Base-by-base conservation (phyloP, 1,140 invertebrate genomes). In the Caerostris extrusa region DNA sequence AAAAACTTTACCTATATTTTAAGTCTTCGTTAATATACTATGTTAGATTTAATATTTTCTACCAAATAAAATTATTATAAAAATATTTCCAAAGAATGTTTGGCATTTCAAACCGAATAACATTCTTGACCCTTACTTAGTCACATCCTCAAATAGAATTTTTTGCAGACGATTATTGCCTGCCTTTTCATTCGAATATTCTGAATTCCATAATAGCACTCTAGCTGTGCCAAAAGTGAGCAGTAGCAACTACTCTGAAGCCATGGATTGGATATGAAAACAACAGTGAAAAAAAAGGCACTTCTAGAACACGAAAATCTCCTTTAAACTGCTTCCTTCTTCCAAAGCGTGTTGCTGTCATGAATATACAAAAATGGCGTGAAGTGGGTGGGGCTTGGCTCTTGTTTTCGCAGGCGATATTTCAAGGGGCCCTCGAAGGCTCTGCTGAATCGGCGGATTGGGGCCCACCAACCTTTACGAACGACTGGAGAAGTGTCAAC, bases 401-500 rank as follows among this genome's bases (percentile, higher is more conserved):
- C 82, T 85, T 85, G 82, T 85, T 85, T 85, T 85, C 82, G 55
- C 82, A 85, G 55, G 55, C 82, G 82, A 85, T 85, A 85, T 56
- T 85, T 85, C 53, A 17, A 85, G 82, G 55, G n/a, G 56, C 55
- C 6, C 82, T 57, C 2, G 5, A 85, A 14, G 10, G 55, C 55
- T 17, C n/a, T 55, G 82, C 19, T 55, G 77, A 19, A 81, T 81
- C 10, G 61, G 61, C 17, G 61, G 61, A 67, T 17, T n/a, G 61
- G 34, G 17, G 61, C 61, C 61, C 61, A 67, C 61, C 61, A 67
- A 67, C 61, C 61, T 67, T 67, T 67, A 77, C 34, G 8, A n/a
- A n/a, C n/a, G n/a, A n/a, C n/a, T n/a, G n/a, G n/a, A n/a, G n/a
- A 34, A 85, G 56, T 85, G 56, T 85, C 82, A 85, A 85, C 82